Conservation (phyloP, 2,888 invertebrate species). For the Monochamus alternatus region DNA sequence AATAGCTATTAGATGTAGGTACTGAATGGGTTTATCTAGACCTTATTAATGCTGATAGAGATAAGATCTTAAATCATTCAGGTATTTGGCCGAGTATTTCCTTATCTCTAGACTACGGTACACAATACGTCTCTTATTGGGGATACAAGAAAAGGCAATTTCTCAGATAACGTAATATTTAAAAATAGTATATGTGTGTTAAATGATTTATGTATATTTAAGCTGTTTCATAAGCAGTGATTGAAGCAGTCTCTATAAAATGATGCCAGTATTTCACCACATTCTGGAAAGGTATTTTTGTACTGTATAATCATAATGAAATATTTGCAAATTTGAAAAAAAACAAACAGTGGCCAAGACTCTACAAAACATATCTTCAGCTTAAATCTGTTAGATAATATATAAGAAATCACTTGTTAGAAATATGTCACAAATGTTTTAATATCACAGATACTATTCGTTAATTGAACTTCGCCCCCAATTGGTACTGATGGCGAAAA, state of each 20-base stretch:
- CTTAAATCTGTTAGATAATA: no score
- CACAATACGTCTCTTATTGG: background rate
- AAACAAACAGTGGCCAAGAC: no score
- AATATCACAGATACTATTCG: no score
- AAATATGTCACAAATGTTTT: no score
- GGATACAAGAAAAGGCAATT: background rate
- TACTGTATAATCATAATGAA: no score
- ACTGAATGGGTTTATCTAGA: constrained; percentile 5
- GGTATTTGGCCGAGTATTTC: background rate
- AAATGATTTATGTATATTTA: background rate
- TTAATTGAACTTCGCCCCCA: no score
- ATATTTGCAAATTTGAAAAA: no score
- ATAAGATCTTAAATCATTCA: constrained; percentile 1
- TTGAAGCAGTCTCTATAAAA: background rate
- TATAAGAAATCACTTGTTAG: no score
- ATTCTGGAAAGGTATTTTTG: no score
- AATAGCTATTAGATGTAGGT: background rate
- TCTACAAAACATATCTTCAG: no score
- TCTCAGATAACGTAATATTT: background rate
- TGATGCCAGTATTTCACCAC: background rate
- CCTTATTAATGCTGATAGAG: background rate
- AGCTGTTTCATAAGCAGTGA: background rate
- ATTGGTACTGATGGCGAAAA: no score
- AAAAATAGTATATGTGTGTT: background rate
- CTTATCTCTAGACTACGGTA: constrained; percentile 4